Conservation (phyloP, 2,797 vertebrate genomes). For the Bovichtus diacanthus region DNA sequence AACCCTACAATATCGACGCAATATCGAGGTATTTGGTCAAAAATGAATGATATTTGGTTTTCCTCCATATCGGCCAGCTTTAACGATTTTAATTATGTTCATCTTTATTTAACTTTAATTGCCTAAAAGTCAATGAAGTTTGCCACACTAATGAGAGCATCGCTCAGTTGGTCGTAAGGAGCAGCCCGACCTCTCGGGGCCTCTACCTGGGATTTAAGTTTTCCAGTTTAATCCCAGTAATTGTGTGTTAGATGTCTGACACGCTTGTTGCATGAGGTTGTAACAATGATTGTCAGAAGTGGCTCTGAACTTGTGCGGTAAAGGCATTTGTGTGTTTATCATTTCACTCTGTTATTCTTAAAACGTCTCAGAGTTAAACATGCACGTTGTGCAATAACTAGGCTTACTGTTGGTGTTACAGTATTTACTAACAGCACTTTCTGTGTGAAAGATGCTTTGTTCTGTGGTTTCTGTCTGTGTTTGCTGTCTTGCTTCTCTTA, state of each 20-base stretch:
- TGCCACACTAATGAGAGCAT: background rate
- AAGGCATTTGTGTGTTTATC: conserved; percentile 23
- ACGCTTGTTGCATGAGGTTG: conserved; percentile 51
- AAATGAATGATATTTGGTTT: no score
- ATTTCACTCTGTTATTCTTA: background rate
- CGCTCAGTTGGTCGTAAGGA: background rate
- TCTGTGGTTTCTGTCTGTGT: conserved; percentile 29
- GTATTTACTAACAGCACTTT: conserved; percentile 38
- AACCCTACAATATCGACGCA: no score
- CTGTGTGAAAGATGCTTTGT: background rate
- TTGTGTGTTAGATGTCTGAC: conserved; percentile 24
- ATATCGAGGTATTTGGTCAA: no score
- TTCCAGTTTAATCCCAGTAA: conserved; percentile 1
- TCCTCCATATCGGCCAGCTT: no score
- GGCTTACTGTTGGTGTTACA: background rate
- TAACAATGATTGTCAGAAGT: background rate
- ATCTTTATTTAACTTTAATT: background rate
- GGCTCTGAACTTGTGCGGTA: conserved; percentile 5
- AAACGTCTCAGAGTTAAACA: background rate
- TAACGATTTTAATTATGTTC: background rate
- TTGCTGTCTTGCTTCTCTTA: background rate
- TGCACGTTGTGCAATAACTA: background rate
- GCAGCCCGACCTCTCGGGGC: background rate
- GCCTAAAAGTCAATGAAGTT: background rate
- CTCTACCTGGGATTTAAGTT: background rate